Evolutionary conservation across 1,140 invertebrate species (phyloP), one percentile per base, ranked within the genome.

Genomic region (Ephestia elutella): DNA sequence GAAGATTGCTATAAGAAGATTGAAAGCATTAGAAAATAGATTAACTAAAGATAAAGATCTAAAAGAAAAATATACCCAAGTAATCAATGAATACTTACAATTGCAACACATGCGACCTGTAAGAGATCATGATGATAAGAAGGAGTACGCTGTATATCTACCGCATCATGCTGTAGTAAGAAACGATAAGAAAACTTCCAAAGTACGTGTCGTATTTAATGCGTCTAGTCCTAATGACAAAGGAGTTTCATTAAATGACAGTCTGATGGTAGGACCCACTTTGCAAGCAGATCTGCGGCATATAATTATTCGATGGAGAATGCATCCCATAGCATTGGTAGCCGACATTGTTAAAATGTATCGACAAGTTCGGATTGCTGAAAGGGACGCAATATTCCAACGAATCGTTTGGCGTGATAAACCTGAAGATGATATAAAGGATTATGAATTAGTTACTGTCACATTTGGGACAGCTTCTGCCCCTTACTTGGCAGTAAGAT

Each of bases 261-360:
- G 11, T 38, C 13, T 38, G 13, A 38, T 38, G 32, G 32, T 38
- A 8, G 32, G 32, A 11, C 32, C 32, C 2, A 38, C 32, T 11
- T 38, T 38, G 11, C 32, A 38, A 11, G 2, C 13, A 13, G 76
- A 87, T 25, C 49, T 88, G 8, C 60, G 72, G 25, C 56, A 66
- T 10, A 68, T 85, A 54, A 10, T 89, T 11, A 15, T 82, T 0
- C 59, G 78, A 9, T 87, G 84, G 63, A 50, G 82, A 57, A 54
- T 32, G 20, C 68, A 79, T 68, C 38, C 20, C 18, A 64, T 71
- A 38, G 71, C 71, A 7, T 19, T 89, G 18, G 59, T 68, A 5
- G 71, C 68, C 13, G 80, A 86, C 54, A 73, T 85, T 7, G 70
- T 68, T 38, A 84, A 83, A 59, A 85, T 86, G 75, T 85, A 77